These are phyloP conservation scores for Eciton burchellii DNA, from an alignment of 1,140 invertebrate genomes.

Conservation along the genomic window DNA sequence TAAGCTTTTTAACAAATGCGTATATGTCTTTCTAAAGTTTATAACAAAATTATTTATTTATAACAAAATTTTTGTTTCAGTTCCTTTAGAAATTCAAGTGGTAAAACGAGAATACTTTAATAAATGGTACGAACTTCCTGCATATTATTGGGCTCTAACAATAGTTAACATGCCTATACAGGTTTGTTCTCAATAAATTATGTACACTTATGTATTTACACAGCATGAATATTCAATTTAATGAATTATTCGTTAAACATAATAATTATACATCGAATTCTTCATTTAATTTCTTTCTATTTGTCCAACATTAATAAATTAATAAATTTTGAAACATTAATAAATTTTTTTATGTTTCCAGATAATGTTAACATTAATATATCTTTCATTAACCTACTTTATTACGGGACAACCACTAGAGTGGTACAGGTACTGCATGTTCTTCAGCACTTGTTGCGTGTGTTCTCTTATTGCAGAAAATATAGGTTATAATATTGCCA, in stretches of 20 bases:
- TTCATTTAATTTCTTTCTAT: not conserved
- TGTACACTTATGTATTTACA: not conserved
- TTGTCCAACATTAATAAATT: not conserved
- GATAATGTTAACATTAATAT: conserved; percentile 91
- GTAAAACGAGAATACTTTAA: conserved; percentile 97
- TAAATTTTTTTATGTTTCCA: conserved; percentile 80
- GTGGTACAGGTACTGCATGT: conserved; percentile 89
- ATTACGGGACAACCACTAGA: conserved; percentile 95
- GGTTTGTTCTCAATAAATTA: conserved; percentile 79
- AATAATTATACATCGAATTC: not conserved
- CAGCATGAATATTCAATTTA: not conserved
- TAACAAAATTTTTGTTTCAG: conserved; percentile 87
- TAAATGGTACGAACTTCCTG: conserved; percentile 95
- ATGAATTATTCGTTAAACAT: not conserved
- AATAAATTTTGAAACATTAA: too few species aligned
- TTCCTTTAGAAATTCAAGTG: conserved; percentile 94
- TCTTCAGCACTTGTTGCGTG: conserved; percentile 89
- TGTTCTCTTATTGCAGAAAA: conserved; percentile 91
- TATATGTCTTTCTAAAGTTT: not conserved
- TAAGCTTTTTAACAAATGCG: not conserved
- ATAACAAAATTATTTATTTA: too few species aligned
- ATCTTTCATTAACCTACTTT: conserved; percentile 93
- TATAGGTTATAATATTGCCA: conserved; percentile 90
- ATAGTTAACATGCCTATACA: conserved; percentile 90
- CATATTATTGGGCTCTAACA: conserved; percentile 95